Conservation (phyloP, 2,888 invertebrate species). For the Cheilosia impressa region DNA sequence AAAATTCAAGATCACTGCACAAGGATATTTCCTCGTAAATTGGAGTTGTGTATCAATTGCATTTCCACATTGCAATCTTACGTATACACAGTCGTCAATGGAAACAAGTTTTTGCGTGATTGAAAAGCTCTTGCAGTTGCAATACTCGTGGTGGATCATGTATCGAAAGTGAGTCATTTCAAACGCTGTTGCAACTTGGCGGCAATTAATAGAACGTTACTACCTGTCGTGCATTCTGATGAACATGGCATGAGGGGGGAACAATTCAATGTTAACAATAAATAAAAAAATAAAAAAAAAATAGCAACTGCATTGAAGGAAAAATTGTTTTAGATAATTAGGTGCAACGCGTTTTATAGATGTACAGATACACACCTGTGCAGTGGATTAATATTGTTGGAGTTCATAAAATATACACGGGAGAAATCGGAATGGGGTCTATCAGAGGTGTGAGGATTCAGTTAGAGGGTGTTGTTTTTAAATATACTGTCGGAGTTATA, state of each 20-base stretch:
- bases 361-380: background rate
- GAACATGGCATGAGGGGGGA: conserved; percentile 27
- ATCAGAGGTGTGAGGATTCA: background rate
- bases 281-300: conserved; percentile 18
- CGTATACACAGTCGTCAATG: conserved; percentile 38
- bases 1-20: conserved; percentile 65
- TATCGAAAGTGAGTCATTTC: conserved; percentile 2
- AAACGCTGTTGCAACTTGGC: conserved; percentile 17
- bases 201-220: conserved; percentile 48
- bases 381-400: background rate
- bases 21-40: conserved; percentile 72
- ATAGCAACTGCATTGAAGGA: conserved; percentile 35
- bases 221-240: conserved; percentile 60
- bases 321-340: conserved; percentile 57
- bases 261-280: conserved; percentile 62
- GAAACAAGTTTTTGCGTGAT: conserved; percentile 55
- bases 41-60: conserved; percentile 60
- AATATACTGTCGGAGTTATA: too few relatives aligned
- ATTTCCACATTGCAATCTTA: conserved; percentile 60
- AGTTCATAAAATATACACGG: background rate
- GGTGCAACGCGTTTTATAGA: conserved; percentile 8
- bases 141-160: background rate
- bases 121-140: conserved; percentile 47
- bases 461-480: too few relatives aligned
- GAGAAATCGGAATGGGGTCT: conserved; percentile 9